These are phyloP conservation scores for Forficula auricularia DNA, from an alignment of 1,140 invertebrate genomes.

Conservation along the genomic window DNA sequence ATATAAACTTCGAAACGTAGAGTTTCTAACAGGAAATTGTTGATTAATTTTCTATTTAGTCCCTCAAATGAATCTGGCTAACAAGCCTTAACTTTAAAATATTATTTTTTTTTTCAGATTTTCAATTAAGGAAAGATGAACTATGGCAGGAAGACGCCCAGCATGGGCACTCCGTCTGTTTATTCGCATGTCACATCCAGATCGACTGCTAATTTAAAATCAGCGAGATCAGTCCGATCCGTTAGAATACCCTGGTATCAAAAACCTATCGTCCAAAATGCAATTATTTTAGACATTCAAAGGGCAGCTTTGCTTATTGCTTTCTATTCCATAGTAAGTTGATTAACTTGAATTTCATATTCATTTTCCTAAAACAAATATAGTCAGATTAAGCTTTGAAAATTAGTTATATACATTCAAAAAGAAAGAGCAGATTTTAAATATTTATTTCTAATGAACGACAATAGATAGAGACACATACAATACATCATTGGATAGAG, in stretches of 20 bases:
- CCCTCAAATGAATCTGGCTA: too few relatives aligned
- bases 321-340: slow-evolving; percentile 53
- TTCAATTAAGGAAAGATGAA: slow-evolving; percentile 29
- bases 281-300: slow-evolving; percentile 59
- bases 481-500: neutral
- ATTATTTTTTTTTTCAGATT: too few relatives aligned
- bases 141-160: slow-evolving; percentile 46
- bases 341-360: too few relatives aligned
- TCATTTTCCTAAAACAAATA: too few relatives aligned
- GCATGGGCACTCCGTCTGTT: slow-evolving; percentile 64
- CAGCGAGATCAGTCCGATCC: slow-evolving; percentile 55
- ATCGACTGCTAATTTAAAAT: slow-evolving; percentile 61
- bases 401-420: too few relatives aligned
- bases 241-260: slow-evolving; percentile 69
- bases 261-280: slow-evolving; percentile 56
- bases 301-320: slow-evolving; percentile 53
- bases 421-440: neutral
- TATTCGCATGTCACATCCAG: slow-evolving; percentile 64
- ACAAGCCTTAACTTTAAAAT: too few relatives aligned
- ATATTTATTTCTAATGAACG: slow-evolving; percentile 2
- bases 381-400: too few relatives aligned
- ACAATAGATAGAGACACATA: neutral
- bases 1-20: too few relatives aligned
- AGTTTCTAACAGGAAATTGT: too few relatives aligned
- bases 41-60: too few relatives aligned